Conservation (phyloP, 2,888 invertebrate species). For the Polyommatus icarus region DNA sequence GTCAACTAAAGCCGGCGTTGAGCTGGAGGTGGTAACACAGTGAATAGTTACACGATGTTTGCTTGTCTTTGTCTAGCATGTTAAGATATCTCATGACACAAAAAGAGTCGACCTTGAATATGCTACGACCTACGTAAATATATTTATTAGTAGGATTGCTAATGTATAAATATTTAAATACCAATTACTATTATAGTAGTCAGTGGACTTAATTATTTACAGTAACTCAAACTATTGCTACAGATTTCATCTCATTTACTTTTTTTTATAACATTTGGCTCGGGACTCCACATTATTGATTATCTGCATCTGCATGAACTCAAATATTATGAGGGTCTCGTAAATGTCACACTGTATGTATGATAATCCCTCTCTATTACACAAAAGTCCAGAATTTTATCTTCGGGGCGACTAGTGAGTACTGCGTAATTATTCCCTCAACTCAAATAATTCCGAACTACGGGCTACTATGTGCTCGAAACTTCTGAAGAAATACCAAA, state of each 20-base stretch:
- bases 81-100: no score
- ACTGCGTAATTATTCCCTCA: not conserved
- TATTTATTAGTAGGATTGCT: no score
- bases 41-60: no score
- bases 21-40: no score
- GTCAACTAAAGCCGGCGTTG: no score
- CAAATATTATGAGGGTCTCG: not conserved
- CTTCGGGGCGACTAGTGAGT: not conserved
- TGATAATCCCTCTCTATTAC: not conserved
- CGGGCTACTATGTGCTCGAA: not conserved
- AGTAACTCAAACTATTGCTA: no score
- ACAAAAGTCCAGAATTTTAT: not conserved
- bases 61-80: no score
- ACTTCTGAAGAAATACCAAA: not conserved
- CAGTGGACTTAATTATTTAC: no score
- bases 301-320: not conserved
- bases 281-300: not conserved
- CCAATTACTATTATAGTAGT: no score
- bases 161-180: no score
- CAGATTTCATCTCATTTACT: not conserved
- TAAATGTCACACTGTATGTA: not conserved
- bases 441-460: not conserved
- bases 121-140: no score
- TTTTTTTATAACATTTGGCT: not conserved
- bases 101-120: no score